These are phyloP conservation scores for Circaetus cinerascens DNA, from an alignment of 2,113 vertebrate species.

Conservation along the genomic window DNA sequence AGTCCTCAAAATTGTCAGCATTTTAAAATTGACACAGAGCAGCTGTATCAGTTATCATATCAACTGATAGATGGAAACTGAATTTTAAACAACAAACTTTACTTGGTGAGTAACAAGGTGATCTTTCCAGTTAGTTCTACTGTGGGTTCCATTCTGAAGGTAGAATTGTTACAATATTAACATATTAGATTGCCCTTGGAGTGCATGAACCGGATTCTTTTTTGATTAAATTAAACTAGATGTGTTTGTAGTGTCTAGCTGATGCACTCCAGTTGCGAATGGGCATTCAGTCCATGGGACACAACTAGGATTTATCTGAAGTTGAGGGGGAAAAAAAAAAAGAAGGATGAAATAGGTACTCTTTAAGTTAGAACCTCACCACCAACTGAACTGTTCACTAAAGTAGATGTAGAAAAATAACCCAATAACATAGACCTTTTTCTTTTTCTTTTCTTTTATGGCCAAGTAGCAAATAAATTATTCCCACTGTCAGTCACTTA, in stretches of 20 bases:
- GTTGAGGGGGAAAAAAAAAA: not conserved
- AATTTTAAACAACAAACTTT: not conserved
- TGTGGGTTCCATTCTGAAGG: not conserved
- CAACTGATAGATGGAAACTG: not conserved
- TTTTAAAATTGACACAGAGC: not conserved
- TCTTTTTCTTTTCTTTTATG: not conserved
- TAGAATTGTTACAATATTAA: not conserved
- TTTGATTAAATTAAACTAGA: not conserved
- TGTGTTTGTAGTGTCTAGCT: not conserved
- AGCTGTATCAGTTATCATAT: not conserved
- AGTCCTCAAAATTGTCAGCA: not conserved
- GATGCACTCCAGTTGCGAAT: not conserved
- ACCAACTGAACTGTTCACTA: not conserved
- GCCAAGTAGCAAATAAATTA: not conserved
- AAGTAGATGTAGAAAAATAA: not conserved
- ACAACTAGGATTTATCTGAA: not conserved
- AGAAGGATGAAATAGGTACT: not conserved
- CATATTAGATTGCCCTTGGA: not conserved
- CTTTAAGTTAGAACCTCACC: not conserved
- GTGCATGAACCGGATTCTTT: not conserved
- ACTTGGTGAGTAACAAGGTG: not conserved
- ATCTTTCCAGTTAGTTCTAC: not conserved
- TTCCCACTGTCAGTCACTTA: not conserved
- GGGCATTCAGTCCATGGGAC: not conserved
- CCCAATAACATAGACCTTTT: fast-evolving